Evolutionary conservation across 2,888 invertebrate species (phyloP).

Genomic region (Yponomeuta plumbellus): DNA sequence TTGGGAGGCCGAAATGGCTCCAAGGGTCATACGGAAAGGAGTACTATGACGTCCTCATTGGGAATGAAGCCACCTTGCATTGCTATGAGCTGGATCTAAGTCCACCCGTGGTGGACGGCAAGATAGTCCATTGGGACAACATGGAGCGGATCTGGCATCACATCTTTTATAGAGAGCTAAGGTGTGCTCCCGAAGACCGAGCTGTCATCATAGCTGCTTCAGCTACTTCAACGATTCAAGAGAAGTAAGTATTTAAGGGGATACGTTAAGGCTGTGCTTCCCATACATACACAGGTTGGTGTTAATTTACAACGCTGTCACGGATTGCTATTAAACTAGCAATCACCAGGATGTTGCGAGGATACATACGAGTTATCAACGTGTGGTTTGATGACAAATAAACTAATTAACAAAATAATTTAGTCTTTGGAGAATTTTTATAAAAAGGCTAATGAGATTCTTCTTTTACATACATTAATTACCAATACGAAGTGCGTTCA

Average conservation of each 20-base stretch:
- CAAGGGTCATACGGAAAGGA: conserved; percentile 45
- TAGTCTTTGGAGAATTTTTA: too few species aligned
- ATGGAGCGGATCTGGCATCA: conserved; percentile 65
- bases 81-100: conserved; percentile 40
- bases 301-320: background rate
- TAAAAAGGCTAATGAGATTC: too few species aligned
- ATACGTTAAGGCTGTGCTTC: background rate
- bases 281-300: background rate
- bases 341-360: too few species aligned
- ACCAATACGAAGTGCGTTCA: too few species aligned
- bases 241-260: conserved; percentile 43
- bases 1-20: conserved; percentile 52
- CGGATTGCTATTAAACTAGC: too few species aligned
- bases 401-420: too few species aligned
- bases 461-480: too few species aligned
- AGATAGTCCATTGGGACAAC: conserved; percentile 59
- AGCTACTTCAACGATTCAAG: conserved; percentile 36
- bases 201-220: conserved; percentile 44
- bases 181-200: conserved; percentile 59
- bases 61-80: conserved; percentile 42
- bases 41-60: conserved; percentile 52
- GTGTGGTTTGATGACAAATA: too few species aligned
- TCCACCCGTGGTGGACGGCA: conserved; percentile 44
- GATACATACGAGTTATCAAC: too few species aligned
- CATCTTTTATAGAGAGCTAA: conserved; percentile 53